Base-by-base conservation (phyloP, 2,888 invertebrate genomes). In the Epinotia ramella region DNA sequence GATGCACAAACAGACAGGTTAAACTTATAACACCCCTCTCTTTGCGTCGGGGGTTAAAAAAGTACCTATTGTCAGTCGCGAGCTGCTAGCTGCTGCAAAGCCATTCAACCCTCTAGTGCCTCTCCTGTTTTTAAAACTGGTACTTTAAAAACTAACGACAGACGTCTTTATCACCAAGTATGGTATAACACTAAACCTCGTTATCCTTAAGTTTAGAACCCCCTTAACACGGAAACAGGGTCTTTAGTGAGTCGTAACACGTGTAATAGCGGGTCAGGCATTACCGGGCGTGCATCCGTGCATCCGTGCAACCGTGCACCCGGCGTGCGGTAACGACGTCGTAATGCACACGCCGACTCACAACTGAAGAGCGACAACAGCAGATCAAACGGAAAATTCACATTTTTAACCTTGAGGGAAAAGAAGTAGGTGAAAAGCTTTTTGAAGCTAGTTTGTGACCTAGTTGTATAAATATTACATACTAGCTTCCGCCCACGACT, bases 301-400 rank as follows among this genome's bases (percentile, higher is more conserved):
- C 40, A 46, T 7, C 63, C 49, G 72, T 67, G 62, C 53, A 73
- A 24, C 67, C 65, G 33, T 62, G 62, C 40, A n/a, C 20, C 44
- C 56, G 57, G 49, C 53, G 12, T 20, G 20, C 68, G 57, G 73
- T 63, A 74, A 74, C 69, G 74, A 69, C 57, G 64, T 69, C 64
- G 69, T 74, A 64, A 74, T 63, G 20, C 69, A 64, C 64, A 64
- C 53, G n/a, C 63, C 57, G 49, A 63, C 16, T 46, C 9, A 69
- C 59, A 28, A 59, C 59, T 9, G 12, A 7, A 18, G 20, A 28
- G 28, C 18, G 66, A 18, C 33, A 16, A 20, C 67, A 67, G 67
- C 20, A 67, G 56, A 40, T 24, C 24, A 13, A 13, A 12, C 59
- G 9, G 16, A 40, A 28, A 33, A 6, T 33, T 1, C 6, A 6